Conservation (phyloP, 2,113 vertebrate genomes). For the Brachyhypopomus occidentalis region DNA sequence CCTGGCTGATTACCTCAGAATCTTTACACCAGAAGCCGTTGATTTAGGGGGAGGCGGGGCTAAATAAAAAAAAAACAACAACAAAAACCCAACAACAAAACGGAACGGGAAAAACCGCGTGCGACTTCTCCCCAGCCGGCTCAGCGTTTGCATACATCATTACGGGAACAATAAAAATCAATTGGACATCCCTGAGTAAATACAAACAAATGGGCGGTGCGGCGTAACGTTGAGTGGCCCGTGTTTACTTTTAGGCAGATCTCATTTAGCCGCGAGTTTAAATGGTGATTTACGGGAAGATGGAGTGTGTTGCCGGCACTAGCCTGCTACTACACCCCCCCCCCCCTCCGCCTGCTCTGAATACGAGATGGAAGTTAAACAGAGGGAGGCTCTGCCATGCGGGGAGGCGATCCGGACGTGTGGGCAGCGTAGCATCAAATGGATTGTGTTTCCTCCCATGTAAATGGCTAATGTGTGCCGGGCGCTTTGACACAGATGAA, state of each 20-base stretch:
- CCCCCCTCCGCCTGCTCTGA: conserved; percentile 64
- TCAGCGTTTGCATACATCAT: conserved; percentile 67
- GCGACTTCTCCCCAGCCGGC: conserved; percentile 58
- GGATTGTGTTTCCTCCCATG: conserved; percentile 80
- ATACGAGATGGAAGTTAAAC: conserved; percentile 78
- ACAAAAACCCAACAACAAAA: background rate
- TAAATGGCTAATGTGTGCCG: conserved; percentile 75
- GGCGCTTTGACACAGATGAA: conserved; percentile 77
- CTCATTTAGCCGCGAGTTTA: conserved; percentile 71
- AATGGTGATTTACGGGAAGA: conserved; percentile 72
- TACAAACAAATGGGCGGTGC: conserved; percentile 70
- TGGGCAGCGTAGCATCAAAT: conserved; percentile 81
- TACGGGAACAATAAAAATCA: conserved; percentile 67
- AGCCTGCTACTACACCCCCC: conserved; percentile 42
- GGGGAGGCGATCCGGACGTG: conserved; percentile 71
- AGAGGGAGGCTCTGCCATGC: conserved; percentile 68
- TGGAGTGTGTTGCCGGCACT: conserved; percentile 63
- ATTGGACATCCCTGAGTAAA: conserved; percentile 67
- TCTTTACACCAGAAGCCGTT: conserved; percentile 67
- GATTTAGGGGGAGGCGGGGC: conserved; percentile 48
- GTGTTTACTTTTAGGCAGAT: conserved; percentile 69
- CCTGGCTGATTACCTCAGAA: conserved; percentile 72
- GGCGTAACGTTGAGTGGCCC: conserved; percentile 51
- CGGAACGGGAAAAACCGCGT: conserved; percentile 51
- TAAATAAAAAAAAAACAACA: background rate